Evolutionary conservation across 2,113 vertebrate species (phyloP).

Genomic region (Perca flavescens): DNA sequence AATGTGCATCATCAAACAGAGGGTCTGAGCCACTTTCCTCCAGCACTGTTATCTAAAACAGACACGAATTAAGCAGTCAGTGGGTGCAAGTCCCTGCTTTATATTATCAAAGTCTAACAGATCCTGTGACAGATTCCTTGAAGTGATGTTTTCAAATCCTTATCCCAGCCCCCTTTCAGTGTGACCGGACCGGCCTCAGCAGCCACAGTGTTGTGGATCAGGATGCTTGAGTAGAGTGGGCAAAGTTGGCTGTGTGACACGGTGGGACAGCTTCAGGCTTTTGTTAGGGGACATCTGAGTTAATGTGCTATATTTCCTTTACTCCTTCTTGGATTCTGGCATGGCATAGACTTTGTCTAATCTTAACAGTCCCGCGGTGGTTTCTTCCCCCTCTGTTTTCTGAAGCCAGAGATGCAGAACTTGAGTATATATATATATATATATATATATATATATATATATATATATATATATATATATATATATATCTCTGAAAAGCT

Average conservation of each 20-base stretch:
- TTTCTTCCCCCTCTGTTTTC: not conserved
- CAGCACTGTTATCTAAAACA: not conserved
- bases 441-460: no score
- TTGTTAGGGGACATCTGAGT: conserved; percentile 7
- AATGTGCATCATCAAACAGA: not conserved
- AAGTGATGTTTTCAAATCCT: conserved; percentile 21
- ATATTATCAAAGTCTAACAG: conserved; percentile 3
- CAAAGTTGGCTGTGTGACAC: not conserved
- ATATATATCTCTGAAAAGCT: not conserved
- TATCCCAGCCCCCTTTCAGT: not conserved
- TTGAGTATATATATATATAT: not conserved
- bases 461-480: no score
- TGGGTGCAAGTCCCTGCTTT: not conserved
- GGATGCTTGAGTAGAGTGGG: not conserved
- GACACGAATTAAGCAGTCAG: conserved; percentile 15
- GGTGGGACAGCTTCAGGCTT: not conserved
- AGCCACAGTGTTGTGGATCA: not conserved
- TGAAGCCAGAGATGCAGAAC: not conserved
- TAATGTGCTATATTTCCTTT: conserved; percentile 13
- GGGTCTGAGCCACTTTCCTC: not conserved
- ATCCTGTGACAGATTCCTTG: conserved; percentile 16
- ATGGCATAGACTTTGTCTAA: not conserved
- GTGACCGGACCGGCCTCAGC: not conserved
- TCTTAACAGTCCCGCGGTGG: not conserved
- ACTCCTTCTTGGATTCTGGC: not conserved